A percentile compares a stretch with the other conserved stretches of the same genome.
Evolutionary conservation across 2,888 invertebrate genomes (phyloP).

Genomic region (Tetragonula carbonaria): DNA sequence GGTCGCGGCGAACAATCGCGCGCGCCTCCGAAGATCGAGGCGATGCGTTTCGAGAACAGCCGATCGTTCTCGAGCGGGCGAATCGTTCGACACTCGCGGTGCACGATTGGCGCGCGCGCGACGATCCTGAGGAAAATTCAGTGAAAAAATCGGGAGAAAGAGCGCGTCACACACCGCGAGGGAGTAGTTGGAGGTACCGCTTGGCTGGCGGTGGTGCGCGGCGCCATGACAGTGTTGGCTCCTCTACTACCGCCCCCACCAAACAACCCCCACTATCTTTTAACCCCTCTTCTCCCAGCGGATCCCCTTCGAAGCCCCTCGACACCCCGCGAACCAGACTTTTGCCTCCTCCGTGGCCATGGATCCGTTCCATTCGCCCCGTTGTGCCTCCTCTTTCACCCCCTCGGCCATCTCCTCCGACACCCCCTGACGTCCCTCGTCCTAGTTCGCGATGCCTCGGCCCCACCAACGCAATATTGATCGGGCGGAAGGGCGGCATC

Average conservation of each 20-base stretch:
- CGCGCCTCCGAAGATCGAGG: not conserved
- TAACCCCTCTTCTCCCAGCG: conserved; percentile 42
- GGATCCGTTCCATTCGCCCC: conserved; percentile 53
- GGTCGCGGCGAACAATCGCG: conserved; percentile 44
- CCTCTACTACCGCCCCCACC: conserved; percentile 63
- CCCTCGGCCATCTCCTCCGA: conserved; percentile 35
- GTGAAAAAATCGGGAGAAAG: conserved; percentile 75
- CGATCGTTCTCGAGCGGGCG: not conserved
- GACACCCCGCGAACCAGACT: conserved; percentile 37
- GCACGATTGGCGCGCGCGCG: not conserved
- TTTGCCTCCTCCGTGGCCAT: conserved; percentile 59
- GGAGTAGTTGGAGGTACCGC: conserved; percentile 68
- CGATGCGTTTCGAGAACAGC: conserved; percentile 1
- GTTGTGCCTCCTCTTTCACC: conserved; percentile 51
- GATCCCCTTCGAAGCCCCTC: conserved; percentile 35
- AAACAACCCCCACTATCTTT: conserved; percentile 61
- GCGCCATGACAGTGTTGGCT: conserved; percentile 81
- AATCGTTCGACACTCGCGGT: conserved; percentile 17
- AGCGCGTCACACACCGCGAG: conserved; percentile 63
- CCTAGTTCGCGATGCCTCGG: conserved; percentile 71
- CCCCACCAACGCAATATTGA: conserved; percentile 84
- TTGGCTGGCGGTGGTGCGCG: conserved; percentile 81
- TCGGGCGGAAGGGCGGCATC: conserved; percentile 83
- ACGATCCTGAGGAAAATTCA: conserved; percentile 36
- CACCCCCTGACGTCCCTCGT: conserved; percentile 68